Base-by-base conservation (phyloP, 2,888 invertebrate genomes). In the Dichetophora obliterata region DNA sequence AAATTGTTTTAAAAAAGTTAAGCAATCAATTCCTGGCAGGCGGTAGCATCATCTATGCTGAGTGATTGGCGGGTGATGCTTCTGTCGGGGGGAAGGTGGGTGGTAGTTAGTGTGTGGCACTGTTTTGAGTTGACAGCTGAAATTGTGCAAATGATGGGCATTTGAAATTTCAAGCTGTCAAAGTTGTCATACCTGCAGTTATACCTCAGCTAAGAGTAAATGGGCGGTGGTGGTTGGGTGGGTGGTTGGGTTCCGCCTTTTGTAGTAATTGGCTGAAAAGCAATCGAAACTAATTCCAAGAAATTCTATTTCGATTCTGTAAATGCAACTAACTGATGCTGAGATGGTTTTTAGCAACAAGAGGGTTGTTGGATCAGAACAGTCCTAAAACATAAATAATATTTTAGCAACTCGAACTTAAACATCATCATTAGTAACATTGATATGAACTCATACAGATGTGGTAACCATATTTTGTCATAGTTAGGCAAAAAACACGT, bases 121-220 rank as follows among this genome's bases (percentile, higher is more conserved):
- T 48, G 43, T 54, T 78, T 68, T 74, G 72, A 75, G 80, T 65
- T 87, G 86, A 85, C 87, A 87, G 85, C 84, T 84, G 79, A 84
- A 85, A 85, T 83, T 86, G 86, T 85, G 77, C 79, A 76, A 75
- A 76, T 79, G 78, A 80, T 78, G 75, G 76, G 76, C 74, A 75
- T 79, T 77, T 59, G 68, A 63, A 73, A 77, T 76, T 76, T 77
- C 69, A 59, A 71, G 54, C 76, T 79, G 79, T 79, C 77, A 74
- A 65, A 76, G 59, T 65, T 61, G 73, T 50, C 48, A 70, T 69
- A 22, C 65, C 22, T 68, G 75, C 22, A 34, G 69, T 74, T 80
- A 79, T 80, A 79, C 80, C 50, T 19, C 3, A 37, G 14, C n/a
- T 19, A 71, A 31, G 3, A 11, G 37, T 19, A 22, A 11, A 22